These are phyloP conservation scores for Corapipo altera DNA, from an alignment of 2,113 vertebrate genomes.

Conservation along the genomic window DNA sequence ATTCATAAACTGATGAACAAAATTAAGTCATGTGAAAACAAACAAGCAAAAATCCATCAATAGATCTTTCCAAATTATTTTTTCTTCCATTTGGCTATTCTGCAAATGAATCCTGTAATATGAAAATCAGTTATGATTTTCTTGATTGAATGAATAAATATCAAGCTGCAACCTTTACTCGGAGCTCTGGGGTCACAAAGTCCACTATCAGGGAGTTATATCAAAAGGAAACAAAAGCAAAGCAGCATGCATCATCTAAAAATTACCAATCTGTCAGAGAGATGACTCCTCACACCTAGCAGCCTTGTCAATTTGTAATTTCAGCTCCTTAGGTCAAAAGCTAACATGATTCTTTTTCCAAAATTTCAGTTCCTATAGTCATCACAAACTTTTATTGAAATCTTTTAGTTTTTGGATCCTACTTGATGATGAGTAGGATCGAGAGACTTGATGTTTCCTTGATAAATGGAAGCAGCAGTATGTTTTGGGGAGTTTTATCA, in stretches of 20 bases:
- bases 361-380: background rate
- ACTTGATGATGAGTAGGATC: background rate
- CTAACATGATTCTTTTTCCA: background rate
- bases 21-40: background rate
- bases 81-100: background rate
- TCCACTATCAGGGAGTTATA: background rate
- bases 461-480: background rate
- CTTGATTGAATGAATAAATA: background rate
- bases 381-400: background rate
- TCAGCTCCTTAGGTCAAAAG: background rate
- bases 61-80: background rate
- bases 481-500: background rate
- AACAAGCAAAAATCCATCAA: background rate
- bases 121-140: background rate
- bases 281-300: background rate
- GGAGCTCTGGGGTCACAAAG: background rate
- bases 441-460: background rate
- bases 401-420: background rate
- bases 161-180: background rate
- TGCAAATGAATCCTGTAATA: background rate
- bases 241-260: background rate
- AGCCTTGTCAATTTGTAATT: background rate
- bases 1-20: background rate
- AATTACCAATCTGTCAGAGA: background rate
- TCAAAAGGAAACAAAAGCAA: background rate